These are phyloP conservation scores for Crioceris asparagi DNA, from an alignment of 2,888 invertebrate genomes.

Conservation along the genomic window DNA sequence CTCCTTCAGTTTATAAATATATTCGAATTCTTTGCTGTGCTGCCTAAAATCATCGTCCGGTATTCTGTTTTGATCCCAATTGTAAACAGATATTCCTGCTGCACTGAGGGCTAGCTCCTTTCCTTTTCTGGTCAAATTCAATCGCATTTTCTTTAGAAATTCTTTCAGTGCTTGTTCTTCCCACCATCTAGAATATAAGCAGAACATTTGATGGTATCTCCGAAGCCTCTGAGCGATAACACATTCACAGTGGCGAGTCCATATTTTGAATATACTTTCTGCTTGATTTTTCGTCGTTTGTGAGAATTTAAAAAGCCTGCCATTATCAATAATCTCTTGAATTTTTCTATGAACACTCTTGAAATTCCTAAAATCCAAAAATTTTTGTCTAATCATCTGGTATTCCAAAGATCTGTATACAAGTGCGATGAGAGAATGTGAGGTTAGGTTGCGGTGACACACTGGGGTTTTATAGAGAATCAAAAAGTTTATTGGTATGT, in stretches of 20 bases:
- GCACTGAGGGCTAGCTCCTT: constrained; percentile 47
- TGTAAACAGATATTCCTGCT: constrained; percentile 44
- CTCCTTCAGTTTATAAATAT: constrained; percentile 42
- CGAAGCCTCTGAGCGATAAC: constrained; percentile 50
- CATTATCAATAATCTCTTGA: constrained; percentile 18
- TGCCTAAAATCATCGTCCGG: constrained; percentile 44
- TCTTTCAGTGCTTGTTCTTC: constrained; percentile 48
- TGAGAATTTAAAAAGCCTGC: constrained; percentile 14
- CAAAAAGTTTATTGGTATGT: too few relatives aligned
- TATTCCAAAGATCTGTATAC: too few relatives aligned
- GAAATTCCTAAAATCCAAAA: constrained; percentile 18
- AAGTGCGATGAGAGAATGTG: too few relatives aligned
- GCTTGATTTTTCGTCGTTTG: constrained; percentile 34
- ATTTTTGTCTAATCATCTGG: constrained; percentile 22
- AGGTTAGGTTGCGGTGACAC: constrained; percentile 29
- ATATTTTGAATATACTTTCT: constrained; percentile 41
- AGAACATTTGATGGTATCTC: constrained; percentile 52
- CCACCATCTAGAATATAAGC: constrained; percentile 52
- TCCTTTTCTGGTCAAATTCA: constrained; percentile 38
- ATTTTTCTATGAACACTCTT: constrained; percentile 19
- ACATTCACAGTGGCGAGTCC: constrained; percentile 46
- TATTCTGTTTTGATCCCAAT: constrained; percentile 53
- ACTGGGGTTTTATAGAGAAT: too few relatives aligned
- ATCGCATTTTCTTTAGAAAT: constrained; percentile 40
- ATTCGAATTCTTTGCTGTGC: constrained; percentile 49